A percentile compares a stretch with the other conserved stretches of the same genome.
Evolutionary conservation across 2,888 invertebrate species (phyloP).

Genomic region (Zygaena filipendulae): DNA sequence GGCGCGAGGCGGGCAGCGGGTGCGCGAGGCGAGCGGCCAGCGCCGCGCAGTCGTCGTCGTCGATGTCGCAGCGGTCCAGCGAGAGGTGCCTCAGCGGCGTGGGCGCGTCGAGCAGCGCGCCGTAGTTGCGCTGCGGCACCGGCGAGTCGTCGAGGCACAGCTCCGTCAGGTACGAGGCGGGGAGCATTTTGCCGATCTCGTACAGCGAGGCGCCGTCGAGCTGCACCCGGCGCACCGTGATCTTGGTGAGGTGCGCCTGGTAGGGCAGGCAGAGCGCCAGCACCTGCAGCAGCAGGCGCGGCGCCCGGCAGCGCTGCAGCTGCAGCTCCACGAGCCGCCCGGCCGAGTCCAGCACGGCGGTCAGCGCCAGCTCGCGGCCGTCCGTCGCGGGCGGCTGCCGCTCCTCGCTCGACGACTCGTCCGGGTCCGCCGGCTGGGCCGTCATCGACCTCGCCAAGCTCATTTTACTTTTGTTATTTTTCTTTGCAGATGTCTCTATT

Average conservation of each 20-base stretch:
- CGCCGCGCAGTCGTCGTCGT: conserved; percentile 17
- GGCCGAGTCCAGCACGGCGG: conserved; percentile 10
- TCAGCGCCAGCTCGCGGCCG: too few relatives aligned
- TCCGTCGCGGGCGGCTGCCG: too few relatives aligned
- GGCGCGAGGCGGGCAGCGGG: conserved; percentile 17
- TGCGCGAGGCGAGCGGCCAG: conserved; percentile 18
- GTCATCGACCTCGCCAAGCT: too few relatives aligned
- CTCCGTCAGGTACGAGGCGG: conserved; percentile 21
- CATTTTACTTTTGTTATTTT: too few relatives aligned
- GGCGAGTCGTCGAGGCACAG: conserved; percentile 24
- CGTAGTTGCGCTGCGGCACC: conserved; percentile 17
- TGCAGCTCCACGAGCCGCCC: conserved; percentile 17
- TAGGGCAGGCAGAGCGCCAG: conserved; percentile 20
- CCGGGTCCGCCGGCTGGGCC: too few relatives aligned
- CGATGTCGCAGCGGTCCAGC: conserved; percentile 21
- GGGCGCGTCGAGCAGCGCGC: conserved; percentile 16
- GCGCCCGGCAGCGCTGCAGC: conserved; percentile 15
- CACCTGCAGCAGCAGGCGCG: conserved; percentile 20
- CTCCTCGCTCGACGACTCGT: too few relatives aligned
- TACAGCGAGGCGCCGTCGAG: conserved; percentile 15
- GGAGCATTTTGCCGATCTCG: conserved; percentile 17
- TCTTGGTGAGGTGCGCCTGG: conserved; percentile 16
- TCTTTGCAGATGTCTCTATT: too few relatives aligned
- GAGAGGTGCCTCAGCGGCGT: conserved; percentile 18
- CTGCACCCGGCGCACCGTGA: conserved; percentile 16